Percentiles rank a stretch among this genome's conserved stretches.
Conservation (phyloP, 2,888 invertebrate genomes). For the Synergus gifuensis region DNA sequence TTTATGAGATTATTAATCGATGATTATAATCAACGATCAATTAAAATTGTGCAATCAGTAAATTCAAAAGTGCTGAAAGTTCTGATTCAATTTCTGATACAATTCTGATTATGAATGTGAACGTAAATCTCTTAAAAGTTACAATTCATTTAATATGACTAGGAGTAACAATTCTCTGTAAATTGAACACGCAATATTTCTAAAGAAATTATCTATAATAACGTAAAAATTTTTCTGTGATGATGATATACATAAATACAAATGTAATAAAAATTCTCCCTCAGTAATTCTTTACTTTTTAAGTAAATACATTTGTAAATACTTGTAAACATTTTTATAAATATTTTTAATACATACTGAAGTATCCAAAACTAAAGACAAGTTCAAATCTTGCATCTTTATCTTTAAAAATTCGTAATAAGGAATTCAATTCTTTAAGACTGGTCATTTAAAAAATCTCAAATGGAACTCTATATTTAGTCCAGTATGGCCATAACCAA, state of each 20-base stretch:
- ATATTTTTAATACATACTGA: neutral
- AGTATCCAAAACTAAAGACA: neutral
- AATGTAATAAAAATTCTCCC: neutral
- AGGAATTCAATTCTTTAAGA: neutral
- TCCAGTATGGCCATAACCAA: neutral
- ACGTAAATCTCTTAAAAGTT: conserved; percentile 27
- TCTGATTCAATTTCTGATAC: conserved; percentile 1
- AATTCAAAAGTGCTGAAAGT: neutral
- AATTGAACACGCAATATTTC: conserved; percentile 18
- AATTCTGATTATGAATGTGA: conserved; percentile 16
- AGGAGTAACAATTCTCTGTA: conserved; percentile 38
- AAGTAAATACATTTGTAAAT: neutral
- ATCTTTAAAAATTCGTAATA: too few relatives aligned
- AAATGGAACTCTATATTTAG: neutral
- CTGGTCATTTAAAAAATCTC: neutral
- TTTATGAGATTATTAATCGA: neutral
- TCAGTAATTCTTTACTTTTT: neutral
- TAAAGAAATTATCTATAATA: conserved; percentile 13
- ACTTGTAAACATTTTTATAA: neutral
- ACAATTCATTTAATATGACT: conserved; percentile 36
- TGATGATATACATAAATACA: neutral
- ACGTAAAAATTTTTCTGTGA: neutral
- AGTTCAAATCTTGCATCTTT: neutral
- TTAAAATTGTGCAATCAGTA: conserved; percentile 1
- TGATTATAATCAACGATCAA: neutral